Base-by-base conservation (phyloP, 2,797 vertebrate species). In the Synaphobranchus kaupii region DNA sequence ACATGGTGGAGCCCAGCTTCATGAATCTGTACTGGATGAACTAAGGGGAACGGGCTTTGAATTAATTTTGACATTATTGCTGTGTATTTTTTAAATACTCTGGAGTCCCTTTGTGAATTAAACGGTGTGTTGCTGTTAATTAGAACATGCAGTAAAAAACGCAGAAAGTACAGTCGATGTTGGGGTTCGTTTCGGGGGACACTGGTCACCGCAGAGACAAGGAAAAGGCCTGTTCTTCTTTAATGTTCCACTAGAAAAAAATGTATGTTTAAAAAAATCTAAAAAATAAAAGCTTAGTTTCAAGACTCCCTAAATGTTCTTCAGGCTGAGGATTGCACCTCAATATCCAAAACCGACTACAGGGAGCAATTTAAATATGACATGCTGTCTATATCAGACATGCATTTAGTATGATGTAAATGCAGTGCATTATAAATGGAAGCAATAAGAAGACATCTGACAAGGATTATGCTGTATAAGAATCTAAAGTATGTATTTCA, bases 371-470 rank as follows among this genome's bases (percentile, higher is more conserved):
- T 7, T 6, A 22, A 63, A 25, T 12, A 68, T 68, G 63, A 28
- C 63, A 68, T 66, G 10, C 63, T 58, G 52, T 54, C 52, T 15
- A 22, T 63, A 6, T 63, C 25, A 63, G 3, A 22, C 60, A 25
- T 63, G 60, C 4, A 22, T 86, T 56, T 31, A 20, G 84, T 85
- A 84, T 68, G 13, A 8, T 47, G 60, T 54, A 80, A 80, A 80
- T 84, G 15, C 63, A 81, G 25, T 89, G 60, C 71, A 76, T 83
- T 58, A 54, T 85, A 47, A 87, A 86, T 85, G 81, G 86, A 12
- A 20, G 28, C 17, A 63, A 44, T 28, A 20, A 22, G 73, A 44
- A 78, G 5, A 22, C 47, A 47, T 47, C 34, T 44, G 39, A 78
- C 73, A 44, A 47, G 34, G 17, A 5, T 25, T 68, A n/a, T 54